Conservation (phyloP, 2,888 invertebrate genomes). For the Periphyllus acericola region DNA sequence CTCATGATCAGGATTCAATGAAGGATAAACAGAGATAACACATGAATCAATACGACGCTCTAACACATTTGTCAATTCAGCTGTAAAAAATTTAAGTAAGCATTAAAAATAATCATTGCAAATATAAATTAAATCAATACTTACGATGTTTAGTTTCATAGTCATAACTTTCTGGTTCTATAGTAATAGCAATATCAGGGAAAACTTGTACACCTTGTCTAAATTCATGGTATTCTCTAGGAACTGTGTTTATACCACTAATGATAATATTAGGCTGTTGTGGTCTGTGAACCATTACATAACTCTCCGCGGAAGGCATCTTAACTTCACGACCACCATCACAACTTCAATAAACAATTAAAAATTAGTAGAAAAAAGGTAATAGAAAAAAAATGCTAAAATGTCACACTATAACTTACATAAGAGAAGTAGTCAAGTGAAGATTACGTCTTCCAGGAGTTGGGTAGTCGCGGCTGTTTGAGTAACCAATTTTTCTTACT, state of each 20-base stretch:
- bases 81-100: slow-evolving; percentile 64
- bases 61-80: slow-evolving; percentile 67
- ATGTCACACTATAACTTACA: slow-evolving; percentile 69
- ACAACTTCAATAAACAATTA: slow-evolving; percentile 70
- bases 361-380: not conserved
- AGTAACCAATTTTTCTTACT: slow-evolving; percentile 88
- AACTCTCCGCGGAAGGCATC: slow-evolving; percentile 82
- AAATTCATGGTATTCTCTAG: slow-evolving; percentile 87
- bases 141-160: slow-evolving; percentile 62
- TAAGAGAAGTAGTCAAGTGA: slow-evolving; percentile 82
- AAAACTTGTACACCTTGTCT: slow-evolving; percentile 88
- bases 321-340: slow-evolving; percentile 79
- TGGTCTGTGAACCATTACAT: slow-evolving; percentile 87
- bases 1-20: slow-evolving; percentile 95
- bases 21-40: slow-evolving; percentile 92
- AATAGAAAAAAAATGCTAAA: not conserved
- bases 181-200: slow-evolving; percentile 82
- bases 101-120: slow-evolving; percentile 9
- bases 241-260: slow-evolving; percentile 82
- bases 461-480: slow-evolving; percentile 89
- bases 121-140: not conserved
- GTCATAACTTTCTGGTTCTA: slow-evolving; percentile 67
- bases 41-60: slow-evolving; percentile 89
- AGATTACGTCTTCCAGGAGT: slow-evolving; percentile 94
- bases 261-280: slow-evolving; percentile 86